Conservation (phyloP, 1,140 invertebrate genomes). For the Rhopalosiphum maidis region DNA sequence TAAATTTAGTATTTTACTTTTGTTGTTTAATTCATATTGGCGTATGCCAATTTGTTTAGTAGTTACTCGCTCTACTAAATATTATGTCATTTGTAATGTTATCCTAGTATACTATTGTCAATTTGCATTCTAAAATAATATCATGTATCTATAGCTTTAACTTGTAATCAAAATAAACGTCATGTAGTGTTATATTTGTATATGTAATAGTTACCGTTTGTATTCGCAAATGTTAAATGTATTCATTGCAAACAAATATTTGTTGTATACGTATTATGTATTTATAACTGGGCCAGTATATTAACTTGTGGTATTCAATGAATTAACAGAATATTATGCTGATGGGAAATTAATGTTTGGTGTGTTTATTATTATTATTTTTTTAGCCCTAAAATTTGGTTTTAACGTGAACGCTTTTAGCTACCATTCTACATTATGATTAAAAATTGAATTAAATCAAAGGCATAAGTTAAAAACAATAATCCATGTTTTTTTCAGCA, state of each 20-base stretch:
- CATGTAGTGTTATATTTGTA: not conserved
- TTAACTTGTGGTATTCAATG: not conserved
- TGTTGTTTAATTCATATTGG: no score
- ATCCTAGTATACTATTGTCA: not conserved
- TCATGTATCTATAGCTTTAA: not conserved
- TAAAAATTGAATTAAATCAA: not conserved
- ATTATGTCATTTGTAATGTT: no score
- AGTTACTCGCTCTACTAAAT: no score
- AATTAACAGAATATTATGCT: not conserved
- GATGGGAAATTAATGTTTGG: not conserved
- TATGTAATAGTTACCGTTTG: not conserved
- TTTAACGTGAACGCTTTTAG: not conserved
- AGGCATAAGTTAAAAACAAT: conserved; percentile 22
- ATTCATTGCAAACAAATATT: not conserved
- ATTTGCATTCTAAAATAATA: not conserved
- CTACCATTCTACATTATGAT: not conserved
- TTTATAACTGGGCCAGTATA: not conserved
- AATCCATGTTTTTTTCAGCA: conserved; percentile 4
- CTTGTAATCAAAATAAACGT: not conserved
- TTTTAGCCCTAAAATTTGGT: not conserved
- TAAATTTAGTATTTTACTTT: no score
- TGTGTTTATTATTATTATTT: not conserved
- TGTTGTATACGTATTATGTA: not conserved
- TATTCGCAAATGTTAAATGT: not conserved
- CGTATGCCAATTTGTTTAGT: no score